Conservation (phyloP, 2,797 vertebrate species). For the Eulemur albifrons region DNA sequence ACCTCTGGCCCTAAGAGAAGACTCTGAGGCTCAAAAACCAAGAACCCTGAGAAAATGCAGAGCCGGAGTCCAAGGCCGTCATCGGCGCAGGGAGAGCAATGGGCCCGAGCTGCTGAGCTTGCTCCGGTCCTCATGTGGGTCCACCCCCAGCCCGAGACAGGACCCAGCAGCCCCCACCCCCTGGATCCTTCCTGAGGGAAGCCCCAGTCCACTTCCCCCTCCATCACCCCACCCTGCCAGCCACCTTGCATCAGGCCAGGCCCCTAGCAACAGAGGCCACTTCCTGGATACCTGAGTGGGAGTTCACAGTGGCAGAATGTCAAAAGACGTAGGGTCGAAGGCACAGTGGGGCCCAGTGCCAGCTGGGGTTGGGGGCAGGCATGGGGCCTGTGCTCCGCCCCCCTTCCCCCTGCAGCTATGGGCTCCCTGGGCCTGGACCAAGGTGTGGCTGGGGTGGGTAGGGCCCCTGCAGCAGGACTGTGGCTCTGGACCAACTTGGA, state of each 20-base stretch:
- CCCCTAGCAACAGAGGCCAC: slow-evolving; percentile 26
- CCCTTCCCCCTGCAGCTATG: not conserved
- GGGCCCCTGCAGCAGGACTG: not conserved
- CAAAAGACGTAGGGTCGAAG: not conserved
- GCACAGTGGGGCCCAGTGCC: not conserved
- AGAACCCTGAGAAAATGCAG: not conserved
- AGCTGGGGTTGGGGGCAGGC: not conserved
- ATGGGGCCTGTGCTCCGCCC: not conserved
- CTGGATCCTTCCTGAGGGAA: slow-evolving; percentile 38
- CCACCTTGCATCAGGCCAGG: not conserved
- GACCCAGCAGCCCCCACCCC: not conserved
- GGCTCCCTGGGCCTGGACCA: not conserved
- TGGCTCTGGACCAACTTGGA: not conserved
- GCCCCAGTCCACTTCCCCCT: not conserved
- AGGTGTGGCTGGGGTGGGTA: not conserved
- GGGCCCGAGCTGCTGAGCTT: not conserved
- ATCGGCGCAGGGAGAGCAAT: too few species aligned
- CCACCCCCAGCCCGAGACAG: not conserved
- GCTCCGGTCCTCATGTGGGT: not conserved
- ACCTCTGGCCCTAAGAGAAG: not conserved
- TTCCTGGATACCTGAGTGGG: slow-evolving; percentile 57
- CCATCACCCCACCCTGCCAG: not conserved
- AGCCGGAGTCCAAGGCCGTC: not conserved
- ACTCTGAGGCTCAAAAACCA: not conserved
- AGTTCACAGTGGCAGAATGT: not conserved